Base-by-base conservation (phyloP, 1,140 invertebrate genomes). In the Ooceraea biroi region DNA sequence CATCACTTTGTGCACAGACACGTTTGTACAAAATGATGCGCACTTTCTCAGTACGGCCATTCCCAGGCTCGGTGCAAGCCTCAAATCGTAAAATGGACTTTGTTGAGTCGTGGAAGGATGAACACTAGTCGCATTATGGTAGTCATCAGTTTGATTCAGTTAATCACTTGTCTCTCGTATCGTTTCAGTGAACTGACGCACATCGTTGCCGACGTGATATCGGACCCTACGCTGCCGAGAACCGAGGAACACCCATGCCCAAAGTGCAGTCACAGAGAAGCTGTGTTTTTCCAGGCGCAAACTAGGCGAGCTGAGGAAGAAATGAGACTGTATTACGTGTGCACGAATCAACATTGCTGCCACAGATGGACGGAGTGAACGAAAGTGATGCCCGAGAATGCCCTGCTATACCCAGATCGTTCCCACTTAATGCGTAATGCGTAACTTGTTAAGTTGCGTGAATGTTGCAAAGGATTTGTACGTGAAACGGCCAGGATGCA, bases 261-360 rank as follows among this genome's bases (percentile, higher is more conserved):
- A 11, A 98, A 98, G 93, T 99, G 99, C 94, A 96, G 96, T 66
- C 97, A 99, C 91, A 95, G 97, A 89, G 98, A 99, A 93, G 97
- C 98, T 0, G 98, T 99, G 8, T 98, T 98, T 91, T 98, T 99
- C 92, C 98, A 99, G 95, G 98, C 98, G 0, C 98, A 99, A 93
- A 99, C 98, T 10, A 95, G 98, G 90, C 96, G 98, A 92, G 98
- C 98, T 91, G 99, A 99, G 95, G 99, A 99, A 92, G 99, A 99
- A 94, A 99, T 99, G 99, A 96, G 98, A 95, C 95, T 99, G 25
- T 99, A 99, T 94, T 99, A 99, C 94, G 99, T 99, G 0, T 99
- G 99, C 93, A 99, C 98, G 0, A 98, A 98, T 94, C 95, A 96
- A 44, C 97, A 98, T 92, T 99, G 99, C 94, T 97, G 97, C 83